Percentiles rank a stretch among this genome's conserved stretches.
Conservation (phyloP, 2,888 invertebrate genomes). For the Leucophora obtusa region DNA sequence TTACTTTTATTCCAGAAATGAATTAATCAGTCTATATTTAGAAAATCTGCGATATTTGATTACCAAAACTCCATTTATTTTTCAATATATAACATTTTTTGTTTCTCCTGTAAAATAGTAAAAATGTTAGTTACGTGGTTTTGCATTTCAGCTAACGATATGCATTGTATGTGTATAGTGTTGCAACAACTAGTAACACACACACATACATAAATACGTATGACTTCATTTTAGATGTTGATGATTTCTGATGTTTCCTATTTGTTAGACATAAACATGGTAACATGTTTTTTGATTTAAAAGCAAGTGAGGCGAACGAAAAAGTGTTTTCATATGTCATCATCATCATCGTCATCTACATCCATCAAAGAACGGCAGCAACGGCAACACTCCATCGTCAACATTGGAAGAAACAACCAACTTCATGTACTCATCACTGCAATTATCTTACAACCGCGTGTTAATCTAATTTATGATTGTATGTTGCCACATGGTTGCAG, state of each 20-base stretch:
- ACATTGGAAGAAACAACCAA: not conserved
- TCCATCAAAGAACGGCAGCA: not conserved
- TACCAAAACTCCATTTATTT: no score
- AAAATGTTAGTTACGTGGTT: no score
- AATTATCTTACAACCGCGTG: constrained; percentile 48
- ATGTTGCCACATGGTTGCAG: constrained; percentile 8
- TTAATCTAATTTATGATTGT: constrained; percentile 52
- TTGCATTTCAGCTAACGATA: no score
- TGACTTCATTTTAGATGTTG: not conserved
- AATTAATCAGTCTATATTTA: no score
- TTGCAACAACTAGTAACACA: constrained; percentile 18
- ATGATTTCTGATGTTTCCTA: constrained; percentile 27
- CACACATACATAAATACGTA: not conserved
- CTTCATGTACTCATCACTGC: constrained; percentile 12
- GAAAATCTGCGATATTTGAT: no score
- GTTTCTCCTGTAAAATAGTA: no score
- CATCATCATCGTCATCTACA: constrained; percentile 21
- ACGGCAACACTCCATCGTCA: not conserved
- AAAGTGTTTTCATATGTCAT: constrained; percentile 49
- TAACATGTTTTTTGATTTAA: constrained; percentile 27
- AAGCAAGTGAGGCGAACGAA: constrained; percentile 33
- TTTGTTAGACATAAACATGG: constrained; percentile 30
- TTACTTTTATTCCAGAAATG: no score
- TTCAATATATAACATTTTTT: no score
- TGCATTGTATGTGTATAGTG: not conserved